phyloP scores from a whole-genome alignment of 2,888 invertebrate species.

The Chrysolina haemoptera region DNA sequence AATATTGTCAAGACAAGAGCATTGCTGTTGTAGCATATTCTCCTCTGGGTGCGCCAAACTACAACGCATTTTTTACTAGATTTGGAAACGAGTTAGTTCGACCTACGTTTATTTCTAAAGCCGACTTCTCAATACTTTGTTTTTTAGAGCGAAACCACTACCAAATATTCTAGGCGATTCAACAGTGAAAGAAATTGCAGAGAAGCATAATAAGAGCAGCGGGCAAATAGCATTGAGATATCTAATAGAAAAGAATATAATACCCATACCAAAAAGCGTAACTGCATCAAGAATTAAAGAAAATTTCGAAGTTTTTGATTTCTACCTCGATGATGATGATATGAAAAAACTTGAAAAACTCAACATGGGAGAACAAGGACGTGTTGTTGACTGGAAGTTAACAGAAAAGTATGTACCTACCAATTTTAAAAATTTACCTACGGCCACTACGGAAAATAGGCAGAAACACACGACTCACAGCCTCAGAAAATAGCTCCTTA shows the following conservation, averaged over 20 bases:
- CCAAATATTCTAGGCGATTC: conserved; percentile 25
- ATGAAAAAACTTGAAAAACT: conserved; percentile 74
- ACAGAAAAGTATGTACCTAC: conserved; percentile 78
- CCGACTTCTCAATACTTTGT: too few relatives aligned
- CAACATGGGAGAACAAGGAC: conserved; percentile 75
- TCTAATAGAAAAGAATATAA: conserved; percentile 81
- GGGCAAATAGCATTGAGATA: conserved; percentile 83
- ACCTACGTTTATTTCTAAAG: too few relatives aligned
- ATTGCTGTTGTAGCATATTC: conserved; percentile 71
- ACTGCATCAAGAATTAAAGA: conserved; percentile 79
- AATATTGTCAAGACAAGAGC: conserved; percentile 63
- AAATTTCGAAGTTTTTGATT: conserved; percentile 84
- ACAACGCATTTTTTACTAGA: conserved; percentile 56
- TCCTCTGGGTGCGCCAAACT: conserved; percentile 70
- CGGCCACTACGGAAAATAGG: too few relatives aligned
- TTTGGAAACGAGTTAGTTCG: conserved; percentile 33
- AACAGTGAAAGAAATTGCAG: conserved; percentile 69
- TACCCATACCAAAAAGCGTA: conserved; percentile 87
- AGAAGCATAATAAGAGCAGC: conserved; percentile 76
- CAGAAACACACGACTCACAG: too few relatives aligned
- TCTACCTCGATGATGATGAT: conserved; percentile 76
- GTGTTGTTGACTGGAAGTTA: conserved; percentile 80
- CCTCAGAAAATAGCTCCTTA: too few relatives aligned
- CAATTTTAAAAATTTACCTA: conserved; percentile 71
- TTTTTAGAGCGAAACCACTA: conserved; percentile 14